A percentile compares a stretch with the other conserved stretches of the same genome.
phyloP scores from a whole-genome alignment of 2,888 invertebrate genomes.

The Thera obeliscata region DNA sequence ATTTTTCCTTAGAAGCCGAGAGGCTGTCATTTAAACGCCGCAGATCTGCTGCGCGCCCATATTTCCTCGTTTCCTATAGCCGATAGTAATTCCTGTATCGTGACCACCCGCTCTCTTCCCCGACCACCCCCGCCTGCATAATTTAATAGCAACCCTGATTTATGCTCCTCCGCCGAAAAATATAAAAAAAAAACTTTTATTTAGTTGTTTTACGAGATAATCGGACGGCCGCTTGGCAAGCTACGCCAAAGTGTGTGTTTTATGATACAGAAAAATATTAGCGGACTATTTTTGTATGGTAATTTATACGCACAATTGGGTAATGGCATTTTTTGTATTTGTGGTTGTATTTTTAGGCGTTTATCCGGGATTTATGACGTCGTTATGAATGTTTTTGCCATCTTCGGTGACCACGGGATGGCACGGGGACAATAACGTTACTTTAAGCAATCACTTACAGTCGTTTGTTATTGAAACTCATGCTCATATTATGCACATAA shows the following conservation, averaged over 20 bases:
- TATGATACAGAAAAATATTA: slow-evolving; percentile 34
- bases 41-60: slow-evolving; percentile 32
- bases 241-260: slow-evolving; percentile 31
- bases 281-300: slow-evolving; percentile 36
- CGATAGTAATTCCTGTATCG: slow-evolving; percentile 54
- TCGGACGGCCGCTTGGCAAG: slow-evolving; percentile 36
- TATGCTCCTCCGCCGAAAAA: slow-evolving; percentile 43
- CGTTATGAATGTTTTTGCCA: slow-evolving; percentile 32
- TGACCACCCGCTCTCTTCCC: slow-evolving; percentile 39
- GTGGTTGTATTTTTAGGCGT: slow-evolving; percentile 34
- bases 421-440: background rate
- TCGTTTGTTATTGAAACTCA: too few species aligned
- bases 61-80: slow-evolving; percentile 39
- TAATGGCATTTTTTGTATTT: slow-evolving; percentile 27
- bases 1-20: slow-evolving; percentile 22
- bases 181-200: slow-evolving; percentile 34
- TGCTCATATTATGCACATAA: too few species aligned
- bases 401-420: slow-evolving; percentile 26
- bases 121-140: slow-evolving; percentile 52
- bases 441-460: too few species aligned
- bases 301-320: slow-evolving; percentile 38
- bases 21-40: slow-evolving; percentile 25
- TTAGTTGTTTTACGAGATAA: slow-evolving; percentile 40
- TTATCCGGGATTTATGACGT: slow-evolving; percentile 31
- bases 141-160: slow-evolving; percentile 64